These are phyloP conservation scores for Heliothis subflexa DNA, from an alignment of 1,140 invertebrate species.

Conservation along the genomic window DNA sequence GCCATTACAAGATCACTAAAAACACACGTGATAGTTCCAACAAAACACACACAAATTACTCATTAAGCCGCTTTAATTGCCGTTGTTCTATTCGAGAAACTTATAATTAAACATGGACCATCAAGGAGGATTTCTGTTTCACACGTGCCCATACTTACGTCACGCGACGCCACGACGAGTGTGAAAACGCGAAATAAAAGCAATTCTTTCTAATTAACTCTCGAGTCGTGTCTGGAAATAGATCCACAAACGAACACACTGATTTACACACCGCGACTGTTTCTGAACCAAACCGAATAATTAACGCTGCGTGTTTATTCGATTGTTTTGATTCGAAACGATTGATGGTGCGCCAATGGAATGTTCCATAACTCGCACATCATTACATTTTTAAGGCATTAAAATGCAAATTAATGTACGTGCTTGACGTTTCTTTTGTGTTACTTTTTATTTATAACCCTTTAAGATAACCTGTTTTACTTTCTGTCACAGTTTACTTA, in stretches of 20 bases:
- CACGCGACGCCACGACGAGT: slow-evolving; percentile 74
- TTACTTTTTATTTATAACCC: slow-evolving; percentile 30
- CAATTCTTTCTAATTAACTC: slow-evolving; percentile 86
- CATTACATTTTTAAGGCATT: slow-evolving; percentile 39
- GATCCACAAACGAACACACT: slow-evolving; percentile 67
- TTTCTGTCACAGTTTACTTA: slow-evolving; percentile 35
- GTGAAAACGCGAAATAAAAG: slow-evolving; percentile 85
- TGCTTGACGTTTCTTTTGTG: slow-evolving; percentile 46
- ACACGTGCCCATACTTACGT: slow-evolving; percentile 67
- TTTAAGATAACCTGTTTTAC: slow-evolving; percentile 43
- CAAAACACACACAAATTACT: slow-evolving; percentile 42
- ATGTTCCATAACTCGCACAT: slow-evolving; percentile 54
- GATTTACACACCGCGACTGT: slow-evolving; percentile 80
- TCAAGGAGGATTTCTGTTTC: slow-evolving; percentile 67
- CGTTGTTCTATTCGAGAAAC: slow-evolving; percentile 48
- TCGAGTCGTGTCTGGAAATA: slow-evolving; percentile 76
- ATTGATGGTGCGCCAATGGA: slow-evolving; percentile 68
- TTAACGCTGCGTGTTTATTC: slow-evolving; percentile 82
- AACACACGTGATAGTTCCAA: slow-evolving; percentile 24
- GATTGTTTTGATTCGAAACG: slow-evolving; percentile 81
- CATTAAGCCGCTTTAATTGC: slow-evolving; percentile 55
- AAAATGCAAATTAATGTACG: slow-evolving; percentile 41
- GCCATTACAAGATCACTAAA: slow-evolving; percentile 26
- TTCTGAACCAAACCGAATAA: slow-evolving; percentile 79
- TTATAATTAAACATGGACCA: slow-evolving; percentile 57